Conservation (phyloP, 2,113 vertebrate genomes). For the Pseudolaguvia tuberculata region DNA sequence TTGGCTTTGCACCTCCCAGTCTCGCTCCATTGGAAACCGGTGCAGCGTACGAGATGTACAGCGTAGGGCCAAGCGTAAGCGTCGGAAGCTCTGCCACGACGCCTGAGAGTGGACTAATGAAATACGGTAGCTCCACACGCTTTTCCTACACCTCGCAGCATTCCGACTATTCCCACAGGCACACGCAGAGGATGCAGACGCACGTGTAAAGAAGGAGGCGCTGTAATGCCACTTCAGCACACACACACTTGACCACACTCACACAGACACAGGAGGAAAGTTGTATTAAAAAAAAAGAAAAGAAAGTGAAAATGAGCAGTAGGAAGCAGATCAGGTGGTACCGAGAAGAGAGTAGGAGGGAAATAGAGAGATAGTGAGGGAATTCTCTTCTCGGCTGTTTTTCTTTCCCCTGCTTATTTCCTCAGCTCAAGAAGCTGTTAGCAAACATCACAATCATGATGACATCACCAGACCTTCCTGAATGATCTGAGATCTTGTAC, state of each 20-base stretch:
- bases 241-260: conserved; percentile 48
- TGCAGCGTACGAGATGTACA: conserved; percentile 72
- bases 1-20: conserved; percentile 80
- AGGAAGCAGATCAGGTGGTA: conserved; percentile 15
- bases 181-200: conserved; percentile 97
- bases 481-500: conserved; percentile 52
- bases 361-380: conserved; percentile 25
- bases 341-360: conserved; percentile 44
- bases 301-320: conserved; percentile 8
- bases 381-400: conserved; percentile 52
- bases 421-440: conserved; percentile 64
- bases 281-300: conserved; percentile 2
- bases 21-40: conserved; percentile 69
- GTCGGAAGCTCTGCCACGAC: conserved; percentile 47
- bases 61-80: conserved; percentile 56
- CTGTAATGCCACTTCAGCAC: neutral
- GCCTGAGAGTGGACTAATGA: conserved; percentile 74
- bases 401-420: conserved; percentile 56
- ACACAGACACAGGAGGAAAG: conserved; percentile 33
- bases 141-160: conserved; percentile 95
- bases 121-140: conserved; percentile 80
- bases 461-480: conserved; percentile 50
- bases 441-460: conserved; percentile 73
- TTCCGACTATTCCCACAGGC: conserved; percentile 91
- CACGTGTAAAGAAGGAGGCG: conserved; percentile 75